Evolutionary conservation across 2,797 vertebrate genomes (phyloP).

Genomic region (Siniperca scherzeri): DNA sequence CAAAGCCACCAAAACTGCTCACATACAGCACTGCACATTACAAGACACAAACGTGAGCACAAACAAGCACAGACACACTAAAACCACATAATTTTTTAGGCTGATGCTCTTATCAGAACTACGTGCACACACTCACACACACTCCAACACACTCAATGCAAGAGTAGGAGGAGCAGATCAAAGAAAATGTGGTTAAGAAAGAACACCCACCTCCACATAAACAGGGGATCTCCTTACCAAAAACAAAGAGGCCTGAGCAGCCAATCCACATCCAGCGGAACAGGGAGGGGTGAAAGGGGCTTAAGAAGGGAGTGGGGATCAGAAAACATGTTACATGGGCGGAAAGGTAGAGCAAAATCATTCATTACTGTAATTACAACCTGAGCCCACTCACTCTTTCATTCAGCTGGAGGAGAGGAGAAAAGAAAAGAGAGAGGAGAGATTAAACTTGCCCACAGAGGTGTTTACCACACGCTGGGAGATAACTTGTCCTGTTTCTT

Average conservation of each 20-base stretch:
- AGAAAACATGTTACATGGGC: slow-evolving; percentile 70
- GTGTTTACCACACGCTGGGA: slow-evolving; percentile 63
- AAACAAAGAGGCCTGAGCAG: slow-evolving; percentile 77
- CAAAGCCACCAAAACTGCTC: slow-evolving; percentile 28
- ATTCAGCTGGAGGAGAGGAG: slow-evolving; percentile 68
- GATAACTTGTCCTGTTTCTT: slow-evolving; percentile 38
- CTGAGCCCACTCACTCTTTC: slow-evolving; percentile 80
- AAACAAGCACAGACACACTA: slow-evolving; percentile 12
- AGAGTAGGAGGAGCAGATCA: slow-evolving; percentile 75
- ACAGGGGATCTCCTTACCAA: slow-evolving; percentile 84
- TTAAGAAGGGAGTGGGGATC: slow-evolving; percentile 37
- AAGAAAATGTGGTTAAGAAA: slow-evolving; percentile 76
- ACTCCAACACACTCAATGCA: slow-evolving; percentile 40
- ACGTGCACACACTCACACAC: slow-evolving; percentile 22
- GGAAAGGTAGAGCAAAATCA: slow-evolving; percentile 81
- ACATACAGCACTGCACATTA: slow-evolving; percentile 11
- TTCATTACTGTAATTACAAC: slow-evolving; percentile 87
- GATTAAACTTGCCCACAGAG: slow-evolving; percentile 58
- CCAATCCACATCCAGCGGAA: slow-evolving; percentile 76
- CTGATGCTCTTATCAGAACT: slow-evolving; percentile 36
- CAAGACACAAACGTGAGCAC: slow-evolving; percentile 13
- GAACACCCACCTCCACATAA: slow-evolving; percentile 81
- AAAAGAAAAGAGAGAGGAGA: slow-evolving; percentile 54
- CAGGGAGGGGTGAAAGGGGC: slow-evolving; percentile 52
- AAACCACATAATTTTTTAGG: slow-evolving; percentile 26